Percentiles rank a stretch among this genome's conserved stretches.
Evolutionary conservation across 2,113 vertebrate genomes (phyloP).

Genomic region (Otis tarda): DNA sequence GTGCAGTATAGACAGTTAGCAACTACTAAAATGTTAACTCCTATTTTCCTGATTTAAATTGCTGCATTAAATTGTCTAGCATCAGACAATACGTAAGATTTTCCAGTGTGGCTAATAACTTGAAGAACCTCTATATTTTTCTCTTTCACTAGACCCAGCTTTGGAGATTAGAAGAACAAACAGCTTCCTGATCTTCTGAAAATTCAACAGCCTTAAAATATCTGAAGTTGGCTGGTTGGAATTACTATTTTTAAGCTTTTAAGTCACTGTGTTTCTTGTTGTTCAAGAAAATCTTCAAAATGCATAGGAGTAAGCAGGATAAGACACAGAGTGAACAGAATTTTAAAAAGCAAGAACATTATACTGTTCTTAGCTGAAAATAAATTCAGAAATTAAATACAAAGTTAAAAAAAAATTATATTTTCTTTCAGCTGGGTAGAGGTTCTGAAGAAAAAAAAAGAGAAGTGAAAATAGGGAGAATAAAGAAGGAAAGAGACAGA

Average conservation of each 20-base stretch:
- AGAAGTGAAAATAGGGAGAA: neutral
- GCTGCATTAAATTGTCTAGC: neutral
- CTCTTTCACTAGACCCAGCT: neutral
- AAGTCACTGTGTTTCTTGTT: neutral
- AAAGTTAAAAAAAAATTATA: rapidly evolving
- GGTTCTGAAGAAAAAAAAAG: neutral
- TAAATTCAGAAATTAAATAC: neutral
- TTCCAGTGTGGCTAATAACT: neutral
- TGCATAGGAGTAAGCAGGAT: neutral
- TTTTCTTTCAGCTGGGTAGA: neutral
- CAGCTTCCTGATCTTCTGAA: neutral
- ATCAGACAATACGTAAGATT: neutral
- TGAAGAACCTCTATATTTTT: neutral
- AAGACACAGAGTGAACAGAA: neutral
- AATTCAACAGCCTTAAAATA: neutral
- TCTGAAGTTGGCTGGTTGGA: rapidly evolving
- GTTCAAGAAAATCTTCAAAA: neutral
- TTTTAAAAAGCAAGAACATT: neutral
- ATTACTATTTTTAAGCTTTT: rapidly evolving
- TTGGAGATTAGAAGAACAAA: neutral
- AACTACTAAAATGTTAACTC: neutral
- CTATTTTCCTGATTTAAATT: neutral
- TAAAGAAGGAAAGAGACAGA: neutral
- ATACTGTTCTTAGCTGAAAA: neutral
- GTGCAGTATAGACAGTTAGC: neutral